Evolutionary conservation across 2,888 invertebrate genomes (phyloP), one percentile per base, ranked within the genome.

Genomic region (Ophioninae sp.): DNA sequence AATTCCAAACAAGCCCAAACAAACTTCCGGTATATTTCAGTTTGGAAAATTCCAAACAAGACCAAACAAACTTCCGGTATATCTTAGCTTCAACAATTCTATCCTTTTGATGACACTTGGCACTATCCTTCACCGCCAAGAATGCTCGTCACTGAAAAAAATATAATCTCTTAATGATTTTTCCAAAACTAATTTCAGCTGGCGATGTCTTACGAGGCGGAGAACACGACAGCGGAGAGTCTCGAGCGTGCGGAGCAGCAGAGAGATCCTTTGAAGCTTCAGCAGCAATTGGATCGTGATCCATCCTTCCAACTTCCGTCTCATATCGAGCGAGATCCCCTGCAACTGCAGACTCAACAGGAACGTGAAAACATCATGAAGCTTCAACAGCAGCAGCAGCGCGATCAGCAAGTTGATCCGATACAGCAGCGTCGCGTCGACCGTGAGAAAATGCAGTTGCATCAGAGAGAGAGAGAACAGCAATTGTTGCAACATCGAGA

Each of bases 151-250:
- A 30, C 30, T 30, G 30, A 30, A 30, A 30, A 30, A 30, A 30
- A 30, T 30, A 1, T 30, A 30, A 30, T 1, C 30, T 3, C 1
- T 30, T 30, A 1, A 30, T 30, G 3, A 30, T 30, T 30, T 2
- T 30, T 30, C 30, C 1, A 30, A 30, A 30, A 59, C 8, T 2
- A 37, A 63, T 87, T 86, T 8, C 82, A 91, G 90, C 83, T 89
- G 82, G 87, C 85, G 39, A 86, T 88, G 83, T 85, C 88, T 37
- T 88, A 87, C 75, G 87, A 88, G 58, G 85, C 87, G 23, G 91
- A 90, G 37, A 88, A 86, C 68, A 86, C 81, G 83, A 82, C 81
- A 37, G 79, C 86, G 68, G 87, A 89, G 41, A 83, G 83, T 20
- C 68, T 87, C 59, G 87, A 87, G 39, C 84, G 82, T 17, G 86